A percentile compares a stretch with the other conserved stretches of the same genome.
phyloP scores from a whole-genome alignment of 2,888 invertebrate species.

The Epirrhoe alternata region DNA sequence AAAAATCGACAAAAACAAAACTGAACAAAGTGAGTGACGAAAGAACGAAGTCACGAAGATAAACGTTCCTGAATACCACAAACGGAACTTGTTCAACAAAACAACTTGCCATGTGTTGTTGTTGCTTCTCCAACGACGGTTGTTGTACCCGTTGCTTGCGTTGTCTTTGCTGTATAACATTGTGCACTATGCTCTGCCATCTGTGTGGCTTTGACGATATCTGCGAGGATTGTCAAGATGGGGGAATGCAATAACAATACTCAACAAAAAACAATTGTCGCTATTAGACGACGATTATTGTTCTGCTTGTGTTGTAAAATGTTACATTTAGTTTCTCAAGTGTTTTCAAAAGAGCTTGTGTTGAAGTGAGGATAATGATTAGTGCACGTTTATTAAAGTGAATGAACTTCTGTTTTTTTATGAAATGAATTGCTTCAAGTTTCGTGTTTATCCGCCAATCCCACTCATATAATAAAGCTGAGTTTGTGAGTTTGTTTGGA shows the following conservation, averaged over 20 bases:
- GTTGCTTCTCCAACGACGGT: slow-evolving; percentile 44
- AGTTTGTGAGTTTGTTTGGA: no score
- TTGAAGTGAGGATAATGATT: no score
- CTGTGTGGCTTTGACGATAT: slow-evolving; percentile 52
- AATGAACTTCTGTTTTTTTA: not conserved
- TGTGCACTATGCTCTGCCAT: slow-evolving; percentile 48
- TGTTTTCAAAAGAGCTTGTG: no score
- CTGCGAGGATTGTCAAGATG: slow-evolving; percentile 36
- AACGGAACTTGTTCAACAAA: slow-evolving; percentile 1
- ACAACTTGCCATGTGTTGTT: slow-evolving; percentile 55
- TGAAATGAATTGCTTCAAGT: not conserved
- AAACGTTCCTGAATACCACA: not conserved
- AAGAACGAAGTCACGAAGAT: not conserved
- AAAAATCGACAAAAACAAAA: not conserved
- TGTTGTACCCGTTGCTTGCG: slow-evolving; percentile 50
- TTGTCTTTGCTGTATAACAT: slow-evolving; percentile 49
- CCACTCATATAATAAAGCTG: no score
- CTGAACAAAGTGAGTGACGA: not conserved
- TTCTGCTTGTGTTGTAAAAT: not conserved
- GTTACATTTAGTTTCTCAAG: not conserved
- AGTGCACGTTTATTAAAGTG: no score
- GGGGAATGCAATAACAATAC: slow-evolving; percentile 1
- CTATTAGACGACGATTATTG: not conserved
- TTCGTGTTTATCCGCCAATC: not conserved
- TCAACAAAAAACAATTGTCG: not conserved